Base-by-base conservation (phyloP, 2,113 vertebrate genomes). In the Pedetes capensis region DNA sequence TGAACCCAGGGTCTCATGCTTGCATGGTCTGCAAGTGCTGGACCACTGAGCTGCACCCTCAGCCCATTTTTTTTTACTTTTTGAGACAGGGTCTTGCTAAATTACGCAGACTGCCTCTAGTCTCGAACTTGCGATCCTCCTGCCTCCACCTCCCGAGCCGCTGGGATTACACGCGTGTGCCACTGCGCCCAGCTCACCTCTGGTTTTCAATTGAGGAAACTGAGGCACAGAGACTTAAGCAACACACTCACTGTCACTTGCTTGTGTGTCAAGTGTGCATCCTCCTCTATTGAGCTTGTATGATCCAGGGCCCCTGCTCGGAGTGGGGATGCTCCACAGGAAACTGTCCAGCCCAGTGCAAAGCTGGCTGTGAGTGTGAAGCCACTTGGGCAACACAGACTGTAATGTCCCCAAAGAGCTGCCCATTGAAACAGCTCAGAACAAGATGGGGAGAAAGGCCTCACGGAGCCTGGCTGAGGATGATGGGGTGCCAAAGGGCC, bases 231-330 rank as follows among this genome's bases (percentile, higher is more conserved):
- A 92, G 61, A 63, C 39, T 32, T 42, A 44, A 68, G 29, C 27
- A 6, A 51, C 23, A 3, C 16, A 22, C 10, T 68, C 17, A 11
- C 3, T 34, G 8, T 64, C n/a, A 4, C 20, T 53, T 39, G 29
- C 20, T n/a, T 16, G 4, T 11, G 9, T 14, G 23, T 29, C 23
- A 3, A n/a, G 10, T 2, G 17, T 17, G 16, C 0, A 6, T n/a
- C 61, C 17, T 17, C 34, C 14, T 49, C 42, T 13, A 17, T 8
- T 2, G 22, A 59, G 37, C 29, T 85, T 34, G 4, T 14, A 5
- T 2, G 8, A 32, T 51, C 29, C 20, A 32, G 20, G 39, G 8
- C 75, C 12, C 29, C 61, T 39, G 23, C 55, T 49, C 64, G 39
- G 23, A 23, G 17, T 39, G 4, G 29, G 18, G 8, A 16, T 0